Percentiles rank a stretch among this genome's conserved stretches.
Evolutionary conservation across 1,140 invertebrate genomes (phyloP).

Genomic region (Ooceraea biroi): DNA sequence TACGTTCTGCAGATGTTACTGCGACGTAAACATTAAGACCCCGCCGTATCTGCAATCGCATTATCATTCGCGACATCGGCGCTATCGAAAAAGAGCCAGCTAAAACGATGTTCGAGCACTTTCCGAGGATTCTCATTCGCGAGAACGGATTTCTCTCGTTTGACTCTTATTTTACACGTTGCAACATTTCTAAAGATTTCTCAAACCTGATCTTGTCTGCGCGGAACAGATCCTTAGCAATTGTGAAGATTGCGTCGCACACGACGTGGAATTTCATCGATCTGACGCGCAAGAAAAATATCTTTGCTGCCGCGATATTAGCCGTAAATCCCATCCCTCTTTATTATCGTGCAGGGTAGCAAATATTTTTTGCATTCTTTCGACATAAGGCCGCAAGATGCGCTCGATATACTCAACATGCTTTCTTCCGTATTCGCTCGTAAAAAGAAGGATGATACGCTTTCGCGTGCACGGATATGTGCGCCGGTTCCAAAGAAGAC

Average conservation of each 20-base stretch:
- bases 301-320: conserved; percentile 7
- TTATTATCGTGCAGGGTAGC: conserved; percentile 31
- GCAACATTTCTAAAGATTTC: neutral
- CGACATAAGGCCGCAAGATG: conserved; percentile 3
- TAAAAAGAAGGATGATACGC: conserved; percentile 52
- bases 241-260: neutral
- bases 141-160: neutral
- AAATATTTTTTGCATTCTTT: conserved; percentile 39
- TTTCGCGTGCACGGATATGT: conserved; percentile 35
- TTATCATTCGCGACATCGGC: conserved; percentile 34
- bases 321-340: neutral
- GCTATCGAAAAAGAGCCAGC: conserved; percentile 3
- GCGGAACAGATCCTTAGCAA: neutral
- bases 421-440: conserved; percentile 20
- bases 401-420: conserved; percentile 38
- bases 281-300: neutral
- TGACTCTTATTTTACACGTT: neutral
- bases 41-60: conserved; percentile 31
- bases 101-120: neutral
- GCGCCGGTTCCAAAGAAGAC: neutral
- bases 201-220: neutral
- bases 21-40: conserved; percentile 63
- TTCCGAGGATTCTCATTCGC: neutral
- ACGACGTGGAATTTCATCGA: neutral
- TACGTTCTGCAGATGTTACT: conserved; percentile 63